These are phyloP conservation scores for Erithacus rubecula DNA, from an alignment of 2,797 vertebrate genomes.

Conservation along the genomic window DNA sequence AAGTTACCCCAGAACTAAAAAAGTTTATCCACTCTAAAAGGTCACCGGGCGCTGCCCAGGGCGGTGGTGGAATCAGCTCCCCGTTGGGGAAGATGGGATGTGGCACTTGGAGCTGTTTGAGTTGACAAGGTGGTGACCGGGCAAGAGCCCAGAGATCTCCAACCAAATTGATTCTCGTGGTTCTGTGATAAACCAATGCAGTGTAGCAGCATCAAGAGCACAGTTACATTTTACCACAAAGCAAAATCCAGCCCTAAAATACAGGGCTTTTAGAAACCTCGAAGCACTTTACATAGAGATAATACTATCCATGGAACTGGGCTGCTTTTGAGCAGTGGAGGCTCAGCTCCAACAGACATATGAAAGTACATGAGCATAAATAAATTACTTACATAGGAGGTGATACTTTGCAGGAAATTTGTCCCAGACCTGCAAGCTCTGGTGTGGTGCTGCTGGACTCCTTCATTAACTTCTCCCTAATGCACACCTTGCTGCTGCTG, in stretches of 20 bases:
- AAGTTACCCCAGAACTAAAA: neutral
- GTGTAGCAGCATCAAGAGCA: neutral
- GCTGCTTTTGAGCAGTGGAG: neutral
- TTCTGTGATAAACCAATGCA: neutral
- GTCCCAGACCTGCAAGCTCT: accelerated
- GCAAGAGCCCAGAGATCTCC: neutral
- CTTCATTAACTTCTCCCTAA: neutral
- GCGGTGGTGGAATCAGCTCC: neutral
- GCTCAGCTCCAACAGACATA: neutral
- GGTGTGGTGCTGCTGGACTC: neutral
- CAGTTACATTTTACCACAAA: neutral
- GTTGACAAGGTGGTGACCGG: neutral
- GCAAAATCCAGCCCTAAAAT: neutral
- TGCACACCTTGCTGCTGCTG: neutral
- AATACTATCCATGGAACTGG: neutral
- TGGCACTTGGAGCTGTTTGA: neutral
- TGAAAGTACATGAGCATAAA: neutral
- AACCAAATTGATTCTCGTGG: neutral
- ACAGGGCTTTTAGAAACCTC: neutral
- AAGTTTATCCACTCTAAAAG: neutral
- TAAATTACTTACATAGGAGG: neutral
- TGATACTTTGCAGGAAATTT: neutral
- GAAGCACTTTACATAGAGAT: neutral
- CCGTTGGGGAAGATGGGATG: neutral
- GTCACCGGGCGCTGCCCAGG: neutral